Base-by-base conservation (phyloP, 1,140 invertebrate species). In the Pseudomyrmex flavicornis region DNA sequence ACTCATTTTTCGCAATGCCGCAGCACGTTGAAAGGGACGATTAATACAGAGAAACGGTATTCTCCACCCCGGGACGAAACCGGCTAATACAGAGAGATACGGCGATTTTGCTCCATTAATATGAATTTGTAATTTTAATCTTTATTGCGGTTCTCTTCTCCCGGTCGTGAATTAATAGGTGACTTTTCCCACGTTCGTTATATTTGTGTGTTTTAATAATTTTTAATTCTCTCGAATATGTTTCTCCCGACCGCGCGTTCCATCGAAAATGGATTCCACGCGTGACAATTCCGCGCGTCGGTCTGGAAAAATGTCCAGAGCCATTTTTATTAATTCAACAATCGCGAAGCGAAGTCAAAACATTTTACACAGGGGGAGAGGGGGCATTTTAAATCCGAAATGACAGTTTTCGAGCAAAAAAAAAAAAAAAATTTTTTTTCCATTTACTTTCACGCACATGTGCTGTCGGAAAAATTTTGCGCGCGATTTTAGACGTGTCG, bases 1-100 rank as follows among this genome's bases (percentile, higher is more conserved):
- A 17, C 48, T 82, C 84, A 74, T 84, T 80, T 85, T 58, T 46
- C 52, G 17, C 58, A 20, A 22, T 72, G 50, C 59, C 13, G 62
- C 46, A 66, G 46, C 15, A 58, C 17, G 52, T 20, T 63, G 15
- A 20, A 26, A 56, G 4, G 46, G 44, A 35, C 13, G 13, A 0
- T 59, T 17, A 35, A 35, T 35, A 35, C 35, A 20, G 61, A n/a
- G 46, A 61, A 17, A 48, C 58, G 46, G 1, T 2, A 13, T 13
- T 35, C 17, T 20, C 17, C 26, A 12, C 26, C 0, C 26, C 26
- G 26, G 26, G 12, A 65, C 8, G 44, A 48, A 72, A 73, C 73
- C 46, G 35, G 46, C 48, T 50, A 20, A 82, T 72, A 70, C 76
- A 20, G 62, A 17, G 52, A 5, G 63, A 70, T 35, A 35, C 35